phyloP scores from a whole-genome alignment of 2,797 vertebrate genomes.

The Falco columbarius region DNA sequence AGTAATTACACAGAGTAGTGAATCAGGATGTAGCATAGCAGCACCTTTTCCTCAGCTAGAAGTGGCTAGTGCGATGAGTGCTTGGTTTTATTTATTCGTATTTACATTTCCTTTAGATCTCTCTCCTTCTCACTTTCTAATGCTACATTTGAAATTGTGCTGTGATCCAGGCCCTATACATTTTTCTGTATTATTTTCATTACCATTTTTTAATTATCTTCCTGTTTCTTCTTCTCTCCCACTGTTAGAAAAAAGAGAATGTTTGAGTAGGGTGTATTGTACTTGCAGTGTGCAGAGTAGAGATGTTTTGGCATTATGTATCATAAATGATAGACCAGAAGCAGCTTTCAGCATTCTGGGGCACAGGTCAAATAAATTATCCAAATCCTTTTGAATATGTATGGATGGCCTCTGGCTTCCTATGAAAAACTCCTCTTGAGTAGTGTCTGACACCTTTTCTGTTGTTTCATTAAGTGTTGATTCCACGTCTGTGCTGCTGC shows the following conservation, averaged over 20 bases:
- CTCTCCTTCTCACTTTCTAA: neutral
- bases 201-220: slow-evolving; percentile 3
- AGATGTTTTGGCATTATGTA: neutral
- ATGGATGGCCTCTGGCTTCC: slow-evolving; percentile 3
- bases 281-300: neutral
- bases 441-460: neutral
- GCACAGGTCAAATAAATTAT: slow-evolving; percentile 43
- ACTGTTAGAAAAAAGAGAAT: neutral
- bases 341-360: neutral
- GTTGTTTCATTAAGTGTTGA: slow-evolving; percentile 27
- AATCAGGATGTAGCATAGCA: neutral
- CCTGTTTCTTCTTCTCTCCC: neutral
- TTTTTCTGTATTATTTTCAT: neutral
- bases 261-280: neutral
- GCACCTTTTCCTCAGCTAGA: neutral
- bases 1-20: neutral
- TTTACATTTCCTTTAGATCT: neutral
- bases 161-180: neutral
- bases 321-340: neutral
- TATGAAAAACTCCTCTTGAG: neutral
- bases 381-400: slow-evolving; percentile 35
- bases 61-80: neutral
- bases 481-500: neutral
- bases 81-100: neutral
- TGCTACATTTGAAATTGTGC: neutral